A percentile compares a stretch with the other conserved stretches of the same genome.
phyloP scores from a whole-genome alignment of 2,888 invertebrate species.

The Cartodere bifasciata region DNA sequence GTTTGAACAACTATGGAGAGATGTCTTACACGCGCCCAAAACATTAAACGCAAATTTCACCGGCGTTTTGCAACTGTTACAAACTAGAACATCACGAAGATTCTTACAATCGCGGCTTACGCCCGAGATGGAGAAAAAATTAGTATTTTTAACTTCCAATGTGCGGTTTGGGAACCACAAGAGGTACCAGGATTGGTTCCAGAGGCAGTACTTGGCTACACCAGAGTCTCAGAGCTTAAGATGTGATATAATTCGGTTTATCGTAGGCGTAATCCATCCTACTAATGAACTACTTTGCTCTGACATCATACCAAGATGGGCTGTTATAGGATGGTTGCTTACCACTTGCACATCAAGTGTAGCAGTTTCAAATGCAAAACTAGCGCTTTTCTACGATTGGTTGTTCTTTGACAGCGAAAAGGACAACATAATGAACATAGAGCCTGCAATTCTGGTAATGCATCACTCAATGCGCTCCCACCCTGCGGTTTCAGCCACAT shows the following conservation, averaged over 20 bases:
- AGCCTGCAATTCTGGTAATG: slow-evolving; percentile 89
- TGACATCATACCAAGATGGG: slow-evolving; percentile 92
- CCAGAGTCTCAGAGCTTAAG: slow-evolving; percentile 83
- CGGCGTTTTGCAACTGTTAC: slow-evolving; percentile 67
- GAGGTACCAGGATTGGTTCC: slow-evolving; percentile 88
- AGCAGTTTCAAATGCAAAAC: slow-evolving; percentile 80
- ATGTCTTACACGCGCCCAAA: slow-evolving; percentile 66
- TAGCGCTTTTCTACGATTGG: slow-evolving; percentile 91
- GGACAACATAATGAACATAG: slow-evolving; percentile 93
- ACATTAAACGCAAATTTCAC: slow-evolving; percentile 63
- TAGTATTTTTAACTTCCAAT: slow-evolving; percentile 73
- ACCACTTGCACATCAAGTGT: slow-evolving; percentile 84
- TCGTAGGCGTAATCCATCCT: slow-evolving; percentile 88
- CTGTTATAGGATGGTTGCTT: slow-evolving; percentile 86
- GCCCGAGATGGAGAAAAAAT: slow-evolving; percentile 86
- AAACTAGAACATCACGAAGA: slow-evolving; percentile 73
- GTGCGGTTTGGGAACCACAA: slow-evolving; percentile 84
- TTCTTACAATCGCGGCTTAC: slow-evolving; percentile 76
- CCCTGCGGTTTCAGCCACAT: slow-evolving; percentile 78
- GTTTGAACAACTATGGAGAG: slow-evolving; percentile 80
- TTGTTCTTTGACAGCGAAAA: slow-evolving; percentile 80
- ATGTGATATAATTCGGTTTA: slow-evolving; percentile 87
- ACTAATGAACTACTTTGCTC: slow-evolving; percentile 85
- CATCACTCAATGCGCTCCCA: slow-evolving; percentile 86
- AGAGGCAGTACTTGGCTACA: slow-evolving; percentile 79